Percentiles rank a stretch among this genome's conserved stretches.
These are phyloP conservation scores for Danio rerio DNA, from an alignment of 2,113 vertebrate genomes.

Conservation along the genomic window DNA sequence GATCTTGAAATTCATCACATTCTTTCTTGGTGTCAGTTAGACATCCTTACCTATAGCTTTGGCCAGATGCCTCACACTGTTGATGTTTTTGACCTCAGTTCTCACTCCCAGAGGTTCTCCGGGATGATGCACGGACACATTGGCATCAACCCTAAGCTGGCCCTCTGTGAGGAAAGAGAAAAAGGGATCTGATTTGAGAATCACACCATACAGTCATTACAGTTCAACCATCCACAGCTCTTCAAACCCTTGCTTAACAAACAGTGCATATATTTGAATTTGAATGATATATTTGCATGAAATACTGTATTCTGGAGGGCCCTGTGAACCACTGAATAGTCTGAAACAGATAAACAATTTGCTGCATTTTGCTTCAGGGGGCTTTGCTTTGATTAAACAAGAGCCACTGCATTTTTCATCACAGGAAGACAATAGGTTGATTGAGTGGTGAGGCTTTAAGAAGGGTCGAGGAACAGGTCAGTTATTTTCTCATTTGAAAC, in stretches of 20 bases:
- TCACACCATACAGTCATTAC: slow-evolving; percentile 24
- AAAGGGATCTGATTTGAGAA: slow-evolving; percentile 27
- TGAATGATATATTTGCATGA: slow-evolving; percentile 52
- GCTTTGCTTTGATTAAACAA: slow-evolving; percentile 45
- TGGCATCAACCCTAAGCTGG: slow-evolving; percentile 96
- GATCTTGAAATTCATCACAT: background rate
- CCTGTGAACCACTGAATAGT: slow-evolving; percentile 24
- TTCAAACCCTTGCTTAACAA: slow-evolving; percentile 24
- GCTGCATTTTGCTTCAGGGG: slow-evolving; percentile 38
- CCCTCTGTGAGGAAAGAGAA: slow-evolving; percentile 77
- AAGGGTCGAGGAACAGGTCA: slow-evolving; percentile 24
- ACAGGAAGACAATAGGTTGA: background rate
- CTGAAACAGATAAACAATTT: slow-evolving; percentile 43
- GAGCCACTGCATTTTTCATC: slow-evolving; percentile 22
- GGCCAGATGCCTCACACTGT: slow-evolving; percentile 89
- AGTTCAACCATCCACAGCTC: slow-evolving; percentile 12
- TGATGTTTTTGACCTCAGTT: slow-evolving; percentile 98
- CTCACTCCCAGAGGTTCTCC: slow-evolving; percentile 88
- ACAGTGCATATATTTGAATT: slow-evolving; percentile 53
- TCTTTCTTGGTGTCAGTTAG: background rate
- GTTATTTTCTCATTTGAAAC: slow-evolving; percentile 20
- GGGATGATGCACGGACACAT: slow-evolving; percentile 90
- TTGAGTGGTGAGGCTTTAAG: background rate
- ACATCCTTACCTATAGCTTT: slow-evolving; percentile 86
- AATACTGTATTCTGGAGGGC: background rate